Percentiles rank a stretch among this genome's conserved stretches.
Conservation (phyloP, 1,140 invertebrate species). For the Pseudomyrmex cubaensis region DNA sequence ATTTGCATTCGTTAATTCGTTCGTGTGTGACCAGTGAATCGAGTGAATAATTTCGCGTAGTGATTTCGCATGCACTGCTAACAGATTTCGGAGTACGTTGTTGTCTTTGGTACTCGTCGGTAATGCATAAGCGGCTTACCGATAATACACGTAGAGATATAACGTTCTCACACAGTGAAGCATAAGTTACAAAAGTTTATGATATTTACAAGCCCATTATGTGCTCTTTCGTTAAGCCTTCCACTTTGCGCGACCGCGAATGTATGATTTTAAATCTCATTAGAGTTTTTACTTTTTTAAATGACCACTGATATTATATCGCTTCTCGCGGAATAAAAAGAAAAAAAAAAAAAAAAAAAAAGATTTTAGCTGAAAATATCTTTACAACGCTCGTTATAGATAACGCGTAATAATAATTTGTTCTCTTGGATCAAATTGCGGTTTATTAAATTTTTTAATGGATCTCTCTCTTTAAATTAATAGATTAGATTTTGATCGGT, state of each 20-base stretch:
- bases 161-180: not conserved
- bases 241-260: not conserved
- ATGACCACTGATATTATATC: conserved; percentile 10
- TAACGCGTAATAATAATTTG: not conserved
- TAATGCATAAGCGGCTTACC: conserved; percentile 50
- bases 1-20: conserved; percentile 22
- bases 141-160: not conserved
- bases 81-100: conserved; percentile 28
- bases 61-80: conserved; percentile 32
- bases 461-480: too few species aligned
- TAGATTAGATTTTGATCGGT: too few species aligned
- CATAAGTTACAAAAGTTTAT: conserved; percentile 23
- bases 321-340: not conserved
- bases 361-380: not conserved
- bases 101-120: conserved; percentile 42
- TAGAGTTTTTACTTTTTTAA: conserved; percentile 13
- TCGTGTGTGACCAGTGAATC: conserved; percentile 26
- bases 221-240: not conserved
- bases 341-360: not conserved
- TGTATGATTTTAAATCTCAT: not conserved
- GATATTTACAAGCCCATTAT: not conserved
- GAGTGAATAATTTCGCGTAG: conserved; percentile 37
- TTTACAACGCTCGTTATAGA: not conserved
- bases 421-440: too few species aligned
- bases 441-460: too few species aligned